A percentile compares a stretch with the other conserved stretches of the same genome.
Evolutionary conservation across 2,797 vertebrate species (phyloP).

Genomic region (Steatocranus sp.): DNA sequence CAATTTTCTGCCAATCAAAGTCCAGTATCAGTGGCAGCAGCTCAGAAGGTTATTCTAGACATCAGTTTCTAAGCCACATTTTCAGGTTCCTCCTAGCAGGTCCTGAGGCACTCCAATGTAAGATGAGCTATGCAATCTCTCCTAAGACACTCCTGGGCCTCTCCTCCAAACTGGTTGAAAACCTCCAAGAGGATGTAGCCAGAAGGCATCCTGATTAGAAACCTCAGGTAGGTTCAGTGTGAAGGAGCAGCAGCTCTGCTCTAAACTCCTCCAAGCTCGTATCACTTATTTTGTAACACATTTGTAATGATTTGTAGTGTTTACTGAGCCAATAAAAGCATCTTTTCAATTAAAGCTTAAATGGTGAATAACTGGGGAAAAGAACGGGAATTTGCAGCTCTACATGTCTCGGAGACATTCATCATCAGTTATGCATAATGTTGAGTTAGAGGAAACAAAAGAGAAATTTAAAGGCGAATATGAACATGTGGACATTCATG

Average conservation of each 20-base stretch:
- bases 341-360: not conserved
- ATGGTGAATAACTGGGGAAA: not conserved
- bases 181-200: not conserved
- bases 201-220: not conserved
- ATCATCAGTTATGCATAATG: rapidly evolving
- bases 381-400: rapidly evolving
- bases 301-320: rapidly evolving
- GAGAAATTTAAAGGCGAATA: not conserved
- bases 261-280: not conserved
- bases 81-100: not conserved
- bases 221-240: not conserved
- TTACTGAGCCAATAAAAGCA: not conserved
- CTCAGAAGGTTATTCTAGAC: not conserved
- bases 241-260: not conserved
- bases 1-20: not conserved
- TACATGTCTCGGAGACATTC: rapidly evolving
- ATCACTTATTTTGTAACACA: rapidly evolving
- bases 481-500: not conserved
- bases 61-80: not conserved
- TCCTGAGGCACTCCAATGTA: not conserved
- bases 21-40: not conserved
- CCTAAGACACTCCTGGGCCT: not conserved
- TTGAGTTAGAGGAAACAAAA: rapidly evolving
- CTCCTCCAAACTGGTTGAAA: not conserved
- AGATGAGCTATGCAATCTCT: not conserved